phyloP scores from a whole-genome alignment of 2,797 vertebrate genomes.

The Aldrovandia affinis region DNA sequence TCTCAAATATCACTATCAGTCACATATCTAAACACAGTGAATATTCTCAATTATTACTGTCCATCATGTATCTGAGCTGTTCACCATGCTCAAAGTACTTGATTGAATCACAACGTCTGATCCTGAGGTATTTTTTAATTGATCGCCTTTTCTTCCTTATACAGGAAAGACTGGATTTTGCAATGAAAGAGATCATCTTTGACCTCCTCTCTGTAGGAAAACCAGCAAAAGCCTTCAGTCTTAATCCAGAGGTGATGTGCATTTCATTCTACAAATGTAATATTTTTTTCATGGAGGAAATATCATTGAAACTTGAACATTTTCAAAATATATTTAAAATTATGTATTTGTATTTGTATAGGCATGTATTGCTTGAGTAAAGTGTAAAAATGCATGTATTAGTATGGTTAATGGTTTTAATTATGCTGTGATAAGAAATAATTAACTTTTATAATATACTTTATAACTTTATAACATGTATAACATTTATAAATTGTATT shows the following conservation, averaged over 20 bases:
- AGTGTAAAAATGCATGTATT: background rate
- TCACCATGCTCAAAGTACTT: background rate
- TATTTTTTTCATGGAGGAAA: background rate
- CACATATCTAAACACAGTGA: background rate
- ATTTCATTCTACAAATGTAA: background rate
- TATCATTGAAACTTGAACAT: background rate
- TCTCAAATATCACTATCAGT: background rate
- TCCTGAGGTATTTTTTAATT: background rate
- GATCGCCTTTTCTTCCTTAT: conserved; percentile 2
- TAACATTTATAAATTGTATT: too few relatives aligned
- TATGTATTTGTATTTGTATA: too few relatives aligned
- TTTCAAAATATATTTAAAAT: too few relatives aligned
- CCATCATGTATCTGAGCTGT: background rate
- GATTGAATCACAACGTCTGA: background rate
- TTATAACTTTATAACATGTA: too few relatives aligned
- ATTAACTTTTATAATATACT: too few relatives aligned
- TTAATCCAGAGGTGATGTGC: conserved; percentile 79
- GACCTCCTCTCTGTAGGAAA: conserved; percentile 81
- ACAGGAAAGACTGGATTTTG: conserved; percentile 82
- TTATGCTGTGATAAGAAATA: background rate
- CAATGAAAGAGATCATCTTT: conserved; percentile 86
- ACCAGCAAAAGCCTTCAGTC: conserved; percentile 81
- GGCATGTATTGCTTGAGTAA: background rate
- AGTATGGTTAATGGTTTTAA: background rate
- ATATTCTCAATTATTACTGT: background rate